Percentiles rank a stretch among this genome's conserved stretches.
These are phyloP conservation scores for Thalassoma bifasciatum DNA, from an alignment of 2,113 vertebrate species.

Conservation along the genomic window DNA sequence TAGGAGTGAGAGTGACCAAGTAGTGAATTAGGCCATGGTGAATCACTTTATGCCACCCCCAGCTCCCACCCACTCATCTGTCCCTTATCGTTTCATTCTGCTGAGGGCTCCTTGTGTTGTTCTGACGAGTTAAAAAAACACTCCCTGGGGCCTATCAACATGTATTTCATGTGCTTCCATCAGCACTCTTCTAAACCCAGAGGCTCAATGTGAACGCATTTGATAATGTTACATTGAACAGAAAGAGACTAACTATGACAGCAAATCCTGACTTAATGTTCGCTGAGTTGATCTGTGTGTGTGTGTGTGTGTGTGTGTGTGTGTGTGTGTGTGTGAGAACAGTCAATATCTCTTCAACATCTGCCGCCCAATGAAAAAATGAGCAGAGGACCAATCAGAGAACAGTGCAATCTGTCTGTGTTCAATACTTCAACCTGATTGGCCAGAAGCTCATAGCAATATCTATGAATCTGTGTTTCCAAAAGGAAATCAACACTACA, in stretches of 20 bases:
- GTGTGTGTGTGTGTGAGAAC: not conserved
- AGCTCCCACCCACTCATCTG: constrained; percentile 67
- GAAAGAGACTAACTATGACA: constrained; percentile 18
- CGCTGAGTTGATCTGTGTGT: not conserved
- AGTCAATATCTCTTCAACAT: not conserved
- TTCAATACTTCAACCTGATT: no score
- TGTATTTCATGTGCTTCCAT: constrained; percentile 65
- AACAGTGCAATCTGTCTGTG: no score
- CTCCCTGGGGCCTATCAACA: constrained; percentile 42
- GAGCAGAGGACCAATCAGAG: no score
- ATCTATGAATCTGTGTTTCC: no score
- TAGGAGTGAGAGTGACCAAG: constrained; percentile 58
- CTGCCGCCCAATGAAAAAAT: not conserved
- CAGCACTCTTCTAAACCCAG: constrained; percentile 46
- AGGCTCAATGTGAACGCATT: constrained; percentile 51
- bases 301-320: not conserved
- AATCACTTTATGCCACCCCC: constrained; percentile 61
- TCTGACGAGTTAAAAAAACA: constrained; percentile 34
- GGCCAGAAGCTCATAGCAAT: no score
- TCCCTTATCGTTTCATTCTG: constrained; percentile 64
- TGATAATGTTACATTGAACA: constrained; percentile 44
- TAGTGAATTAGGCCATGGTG: constrained; percentile 64
- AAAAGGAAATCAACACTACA: no score
- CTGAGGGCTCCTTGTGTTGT: constrained; percentile 44
- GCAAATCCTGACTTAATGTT: not conserved